Evolutionary conservation across 2,888 invertebrate genomes (phyloP).

Genomic region (Lepeophtheirus nordmannii): DNA sequence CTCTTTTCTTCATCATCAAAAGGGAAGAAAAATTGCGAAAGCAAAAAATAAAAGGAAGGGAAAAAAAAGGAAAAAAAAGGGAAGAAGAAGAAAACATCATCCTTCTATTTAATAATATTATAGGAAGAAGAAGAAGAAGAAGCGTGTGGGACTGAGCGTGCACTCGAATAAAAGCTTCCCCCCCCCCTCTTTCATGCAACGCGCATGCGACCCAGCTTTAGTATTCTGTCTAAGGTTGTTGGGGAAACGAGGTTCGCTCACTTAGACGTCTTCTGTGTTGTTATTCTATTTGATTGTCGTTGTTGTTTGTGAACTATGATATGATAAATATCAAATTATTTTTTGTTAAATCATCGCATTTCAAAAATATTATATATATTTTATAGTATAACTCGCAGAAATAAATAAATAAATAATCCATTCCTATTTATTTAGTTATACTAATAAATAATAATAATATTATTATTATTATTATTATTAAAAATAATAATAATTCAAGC

Average conservation of each 20-base stretch:
- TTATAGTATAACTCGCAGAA: not conserved
- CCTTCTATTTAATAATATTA: too few relatives aligned
- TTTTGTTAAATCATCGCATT: too few relatives aligned
- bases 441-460: not conserved
- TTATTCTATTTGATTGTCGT: too few relatives aligned
- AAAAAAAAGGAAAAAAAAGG: too few relatives aligned
- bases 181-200: not conserved
- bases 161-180: not conserved
- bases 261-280: too few relatives aligned
- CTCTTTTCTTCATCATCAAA: not conserved
- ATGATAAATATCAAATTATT: too few relatives aligned
- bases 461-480: not conserved
- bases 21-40: constrained; percentile 5
- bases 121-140: too few relatives aligned
- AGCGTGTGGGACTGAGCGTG: not conserved
- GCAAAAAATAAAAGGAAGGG: not conserved
- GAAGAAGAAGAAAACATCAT: too few relatives aligned
- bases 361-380: not conserved
- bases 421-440: not conserved
- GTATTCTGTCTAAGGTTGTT: too few relatives aligned
- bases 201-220: not conserved
- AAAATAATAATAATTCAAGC: not conserved
- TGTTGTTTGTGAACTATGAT: too few relatives aligned
- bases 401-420: not conserved
- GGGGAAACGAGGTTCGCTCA: too few relatives aligned